Evolutionary conservation across 2,113 vertebrate species (phyloP).

Genomic region (Silurus asotus): DNA sequence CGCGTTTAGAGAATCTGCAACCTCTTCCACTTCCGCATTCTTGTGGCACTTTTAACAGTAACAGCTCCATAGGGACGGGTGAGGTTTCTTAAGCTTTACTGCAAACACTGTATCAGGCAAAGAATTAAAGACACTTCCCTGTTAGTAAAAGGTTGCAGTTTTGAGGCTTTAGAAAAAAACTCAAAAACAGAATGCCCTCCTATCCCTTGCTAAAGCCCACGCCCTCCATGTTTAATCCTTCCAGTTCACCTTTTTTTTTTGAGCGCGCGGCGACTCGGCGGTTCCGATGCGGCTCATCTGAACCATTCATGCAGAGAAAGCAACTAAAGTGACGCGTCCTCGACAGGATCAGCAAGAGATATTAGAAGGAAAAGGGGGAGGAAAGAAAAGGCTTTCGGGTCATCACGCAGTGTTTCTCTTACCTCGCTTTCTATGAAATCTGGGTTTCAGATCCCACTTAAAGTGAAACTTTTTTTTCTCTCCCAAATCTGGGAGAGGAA

Average conservation of each 20-base stretch:
- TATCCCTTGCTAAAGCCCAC: constrained; percentile 64
- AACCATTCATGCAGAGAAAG: constrained; percentile 35
- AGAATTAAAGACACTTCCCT: not conserved
- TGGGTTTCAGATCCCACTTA: constrained; percentile 71
- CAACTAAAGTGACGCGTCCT: not conserved
- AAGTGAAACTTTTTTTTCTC: constrained; percentile 72
- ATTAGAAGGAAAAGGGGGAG: not conserved
- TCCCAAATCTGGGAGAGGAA: constrained; percentile 75
- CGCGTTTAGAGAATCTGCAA: not conserved
- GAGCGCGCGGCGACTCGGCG: constrained; percentile 59
- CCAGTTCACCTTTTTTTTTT: constrained; percentile 41
- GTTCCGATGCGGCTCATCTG: constrained; percentile 26
- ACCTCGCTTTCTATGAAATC: constrained; percentile 76
- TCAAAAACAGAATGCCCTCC: constrained; percentile 31
- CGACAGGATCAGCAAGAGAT: not conserved
- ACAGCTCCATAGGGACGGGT: not conserved
- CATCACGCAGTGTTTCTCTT: constrained; percentile 56
- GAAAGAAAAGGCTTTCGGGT: too few species aligned
- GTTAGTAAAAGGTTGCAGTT: not conserved
- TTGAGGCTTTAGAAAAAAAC: not conserved
- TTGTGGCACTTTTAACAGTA: not conserved
- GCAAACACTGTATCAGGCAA: not conserved
- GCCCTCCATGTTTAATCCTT: constrained; percentile 66
- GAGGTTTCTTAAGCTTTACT: not conserved
- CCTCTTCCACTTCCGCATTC: constrained; percentile 48